These are phyloP conservation scores for Seriola aureovittata DNA, from an alignment of 2,113 vertebrate genomes.

Conservation along the genomic window DNA sequence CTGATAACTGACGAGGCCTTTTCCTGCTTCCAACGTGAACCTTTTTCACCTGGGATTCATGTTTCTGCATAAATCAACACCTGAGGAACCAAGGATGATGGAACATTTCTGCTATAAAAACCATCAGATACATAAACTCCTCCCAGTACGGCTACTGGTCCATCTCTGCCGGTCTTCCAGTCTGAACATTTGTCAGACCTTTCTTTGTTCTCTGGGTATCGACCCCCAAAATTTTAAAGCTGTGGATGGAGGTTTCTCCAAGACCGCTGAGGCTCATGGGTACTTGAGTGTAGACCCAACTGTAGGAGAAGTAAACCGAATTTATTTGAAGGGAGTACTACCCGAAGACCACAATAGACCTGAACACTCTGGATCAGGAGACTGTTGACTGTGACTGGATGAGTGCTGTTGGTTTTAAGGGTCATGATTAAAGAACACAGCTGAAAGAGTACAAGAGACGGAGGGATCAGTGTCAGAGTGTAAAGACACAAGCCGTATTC, in stretches of 20 bases:
- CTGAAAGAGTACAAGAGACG: not conserved
- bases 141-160: not conserved
- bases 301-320: not conserved
- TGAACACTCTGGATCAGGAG: not conserved
- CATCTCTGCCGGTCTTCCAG: constrained; percentile 39
- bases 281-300: constrained; percentile 11
- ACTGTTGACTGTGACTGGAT: not conserved
- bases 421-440: not conserved
- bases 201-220: not conserved
- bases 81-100: not conserved
- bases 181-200: not conserved
- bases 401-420: not conserved
- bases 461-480: not conserved
- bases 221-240: not conserved
- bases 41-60: not conserved
- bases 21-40: not conserved
- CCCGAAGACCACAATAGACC: not conserved
- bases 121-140: not conserved
- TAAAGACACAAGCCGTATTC: not conserved
- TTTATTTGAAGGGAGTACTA: not conserved
- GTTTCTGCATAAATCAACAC: not conserved
- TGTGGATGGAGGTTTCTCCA: not conserved
- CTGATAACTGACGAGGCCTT: not conserved
- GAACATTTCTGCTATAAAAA: not conserved
- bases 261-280: not conserved